These are phyloP conservation scores for Dolichomitus sp. DNA, from an alignment of 2,888 invertebrate species.

Conservation along the genomic window DNA sequence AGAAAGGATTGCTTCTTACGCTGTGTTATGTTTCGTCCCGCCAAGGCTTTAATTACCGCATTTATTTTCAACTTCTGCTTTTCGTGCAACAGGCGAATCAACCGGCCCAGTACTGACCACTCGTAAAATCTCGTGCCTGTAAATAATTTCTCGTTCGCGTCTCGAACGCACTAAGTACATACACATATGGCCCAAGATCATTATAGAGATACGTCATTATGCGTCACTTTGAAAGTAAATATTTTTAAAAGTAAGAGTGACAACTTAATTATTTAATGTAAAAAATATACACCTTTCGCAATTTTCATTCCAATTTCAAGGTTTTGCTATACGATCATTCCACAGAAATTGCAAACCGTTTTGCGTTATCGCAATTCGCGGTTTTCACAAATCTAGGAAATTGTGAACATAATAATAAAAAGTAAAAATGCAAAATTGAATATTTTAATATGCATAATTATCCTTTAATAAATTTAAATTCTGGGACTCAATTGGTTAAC, in stretches of 20 bases:
- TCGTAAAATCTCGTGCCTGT: conserved; percentile 62
- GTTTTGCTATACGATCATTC: too few relatives aligned
- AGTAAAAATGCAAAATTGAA: too few relatives aligned
- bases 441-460: not conserved
- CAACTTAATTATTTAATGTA: conserved; percentile 20
- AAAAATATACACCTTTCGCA: conserved; percentile 6
- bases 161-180: conserved; percentile 5
- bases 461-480: too few relatives aligned
- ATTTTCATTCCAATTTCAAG: conserved; percentile 1
- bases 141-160: conserved; percentile 51
- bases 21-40: conserved; percentile 20
- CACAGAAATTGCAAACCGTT: not conserved
- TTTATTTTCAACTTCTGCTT: conserved; percentile 63
- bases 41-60: conserved; percentile 68
- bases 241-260: not conserved
- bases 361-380: not conserved
- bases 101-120: conserved; percentile 35
- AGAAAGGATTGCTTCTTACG: conserved; percentile 45
- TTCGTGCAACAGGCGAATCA: conserved; percentile 29
- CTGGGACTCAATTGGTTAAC: too few relatives aligned
- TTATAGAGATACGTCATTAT: conserved; percentile 4
- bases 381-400: not conserved
- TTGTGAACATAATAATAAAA: too few relatives aligned
- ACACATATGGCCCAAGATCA: not conserved
- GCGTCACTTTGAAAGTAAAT: not conserved